Percentiles rank a stretch among this genome's conserved stretches.
Conservation (phyloP, 2,113 vertebrate genomes). For the Herpailurus yagouaroundi region DNA sequence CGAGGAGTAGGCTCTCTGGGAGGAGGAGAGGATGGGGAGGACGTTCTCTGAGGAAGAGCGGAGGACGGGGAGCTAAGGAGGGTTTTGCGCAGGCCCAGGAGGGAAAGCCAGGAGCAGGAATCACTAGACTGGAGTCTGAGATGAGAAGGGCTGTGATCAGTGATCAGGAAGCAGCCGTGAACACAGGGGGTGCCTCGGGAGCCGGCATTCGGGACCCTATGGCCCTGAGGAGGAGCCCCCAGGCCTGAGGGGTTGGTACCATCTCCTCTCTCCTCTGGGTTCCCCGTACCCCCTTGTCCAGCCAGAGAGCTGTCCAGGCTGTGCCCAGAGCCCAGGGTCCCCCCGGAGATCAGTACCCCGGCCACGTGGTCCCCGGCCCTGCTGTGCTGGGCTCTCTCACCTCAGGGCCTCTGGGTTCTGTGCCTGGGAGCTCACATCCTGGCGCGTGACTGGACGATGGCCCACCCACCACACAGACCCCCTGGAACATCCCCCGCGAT, state of each 20-base stretch:
- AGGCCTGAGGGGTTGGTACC: accelerated
- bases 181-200: too few relatives aligned
- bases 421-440: not conserved
- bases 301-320: not conserved
- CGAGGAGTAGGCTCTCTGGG: too few relatives aligned
- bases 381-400: accelerated
- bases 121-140: accelerated
- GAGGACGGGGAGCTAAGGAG: too few relatives aligned
- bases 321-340: not conserved
- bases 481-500: not conserved
- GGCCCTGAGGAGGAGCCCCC: not conserved
- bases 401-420: not conserved
- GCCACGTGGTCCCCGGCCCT: not conserved
- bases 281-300: not conserved
- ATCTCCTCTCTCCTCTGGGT: not conserved
- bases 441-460: too few relatives aligned
- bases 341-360: not conserved
- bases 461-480: accelerated
- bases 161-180: accelerated
- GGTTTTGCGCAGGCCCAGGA: not conserved
- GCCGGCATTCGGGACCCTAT: accelerated
- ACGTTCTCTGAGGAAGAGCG: too few relatives aligned
- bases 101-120: not conserved
- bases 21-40: too few relatives aligned
- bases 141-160: not conserved